Conservation (phyloP, 2,888 invertebrate species). For the Sinelater perroti region DNA sequence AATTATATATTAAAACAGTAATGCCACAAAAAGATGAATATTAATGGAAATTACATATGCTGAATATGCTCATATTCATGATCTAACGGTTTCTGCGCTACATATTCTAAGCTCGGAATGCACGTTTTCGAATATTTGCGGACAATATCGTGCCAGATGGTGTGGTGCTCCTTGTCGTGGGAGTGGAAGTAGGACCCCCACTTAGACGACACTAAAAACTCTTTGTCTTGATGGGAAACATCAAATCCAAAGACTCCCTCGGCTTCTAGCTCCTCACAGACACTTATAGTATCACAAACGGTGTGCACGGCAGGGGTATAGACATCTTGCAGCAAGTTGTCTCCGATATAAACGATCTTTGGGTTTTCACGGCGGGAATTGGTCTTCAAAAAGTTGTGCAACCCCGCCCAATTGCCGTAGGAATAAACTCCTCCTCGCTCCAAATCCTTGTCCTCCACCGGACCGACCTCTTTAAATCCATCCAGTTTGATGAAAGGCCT, state of each 20-base stretch:
- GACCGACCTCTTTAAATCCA: slow-evolving; percentile 57
- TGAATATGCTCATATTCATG: slow-evolving; percentile 50
- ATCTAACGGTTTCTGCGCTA: slow-evolving; percentile 64
- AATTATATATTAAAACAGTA: too few relatives aligned
- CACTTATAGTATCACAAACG: slow-evolving; percentile 72
- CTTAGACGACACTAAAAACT: slow-evolving; percentile 65
- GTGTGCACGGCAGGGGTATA: slow-evolving; percentile 69
- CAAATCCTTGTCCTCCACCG: slow-evolving; percentile 57
- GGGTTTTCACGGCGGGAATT: slow-evolving; percentile 60
- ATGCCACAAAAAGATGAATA: too few relatives aligned
- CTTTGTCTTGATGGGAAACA: slow-evolving; percentile 61
- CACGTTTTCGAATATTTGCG: slow-evolving; percentile 71
- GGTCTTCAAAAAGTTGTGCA: slow-evolving; percentile 61
- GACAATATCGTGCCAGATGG: slow-evolving; percentile 72
- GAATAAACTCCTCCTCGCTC: slow-evolving; percentile 64
- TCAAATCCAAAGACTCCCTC: slow-evolving; percentile 63
- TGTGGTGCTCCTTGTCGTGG: slow-evolving; percentile 54
- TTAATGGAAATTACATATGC: too few relatives aligned
- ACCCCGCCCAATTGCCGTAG: slow-evolving; percentile 69
- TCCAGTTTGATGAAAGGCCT: slow-evolving; percentile 66
- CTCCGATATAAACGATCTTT: slow-evolving; percentile 76
- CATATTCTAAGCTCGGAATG: slow-evolving; percentile 69
- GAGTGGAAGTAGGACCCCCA: slow-evolving; percentile 77
- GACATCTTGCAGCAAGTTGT: slow-evolving; percentile 80
- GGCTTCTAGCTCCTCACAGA: slow-evolving; percentile 75